Percentiles rank a stretch among this genome's conserved stretches.
phyloP scores from a whole-genome alignment of 1,140 invertebrate species.

The Augochlora pura region DNA sequence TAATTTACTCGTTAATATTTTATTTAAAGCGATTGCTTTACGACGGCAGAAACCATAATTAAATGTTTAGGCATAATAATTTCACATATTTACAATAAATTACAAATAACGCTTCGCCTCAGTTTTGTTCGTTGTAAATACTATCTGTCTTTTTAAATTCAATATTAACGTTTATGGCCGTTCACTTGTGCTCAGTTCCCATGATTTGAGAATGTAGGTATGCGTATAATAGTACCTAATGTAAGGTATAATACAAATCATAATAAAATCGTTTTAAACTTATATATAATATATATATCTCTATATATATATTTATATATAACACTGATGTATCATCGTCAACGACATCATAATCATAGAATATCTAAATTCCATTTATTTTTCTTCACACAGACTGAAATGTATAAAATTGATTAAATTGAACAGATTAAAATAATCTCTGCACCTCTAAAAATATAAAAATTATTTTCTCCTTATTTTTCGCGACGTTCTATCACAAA shows the following conservation, averaged over 20 bases:
- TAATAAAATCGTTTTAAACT: constrained; percentile 36
- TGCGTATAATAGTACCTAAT: constrained; percentile 47
- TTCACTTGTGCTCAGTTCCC: not conserved
- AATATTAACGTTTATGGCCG: not conserved
- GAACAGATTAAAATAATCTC: constrained; percentile 40
- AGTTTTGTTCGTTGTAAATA: constrained; percentile 29
- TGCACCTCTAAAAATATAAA: constrained; percentile 45
- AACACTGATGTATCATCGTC: constrained; percentile 29
- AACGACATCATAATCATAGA: constrained; percentile 28
- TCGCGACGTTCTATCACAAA: constrained; percentile 49
- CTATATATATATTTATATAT: constrained; percentile 32
- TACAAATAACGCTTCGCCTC: constrained; percentile 19
- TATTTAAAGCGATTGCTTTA: not conserved
- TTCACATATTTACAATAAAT: constrained; percentile 27
- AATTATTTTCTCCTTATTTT: constrained; percentile 38
- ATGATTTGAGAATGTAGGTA: constrained; percentile 48
- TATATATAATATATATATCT: not conserved
- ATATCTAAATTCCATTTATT: constrained; percentile 22
- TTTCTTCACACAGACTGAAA: constrained; percentile 15
- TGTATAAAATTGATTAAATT: constrained; percentile 36
- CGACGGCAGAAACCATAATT: not conserved
- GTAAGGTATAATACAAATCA: constrained; percentile 40
- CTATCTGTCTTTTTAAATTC: not conserved
- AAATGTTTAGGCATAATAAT: constrained; percentile 24
- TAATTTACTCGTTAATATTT: not conserved